These are phyloP conservation scores for Cheilosia pagana DNA, from an alignment of 2,888 invertebrate genomes.

Conservation along the genomic window DNA sequence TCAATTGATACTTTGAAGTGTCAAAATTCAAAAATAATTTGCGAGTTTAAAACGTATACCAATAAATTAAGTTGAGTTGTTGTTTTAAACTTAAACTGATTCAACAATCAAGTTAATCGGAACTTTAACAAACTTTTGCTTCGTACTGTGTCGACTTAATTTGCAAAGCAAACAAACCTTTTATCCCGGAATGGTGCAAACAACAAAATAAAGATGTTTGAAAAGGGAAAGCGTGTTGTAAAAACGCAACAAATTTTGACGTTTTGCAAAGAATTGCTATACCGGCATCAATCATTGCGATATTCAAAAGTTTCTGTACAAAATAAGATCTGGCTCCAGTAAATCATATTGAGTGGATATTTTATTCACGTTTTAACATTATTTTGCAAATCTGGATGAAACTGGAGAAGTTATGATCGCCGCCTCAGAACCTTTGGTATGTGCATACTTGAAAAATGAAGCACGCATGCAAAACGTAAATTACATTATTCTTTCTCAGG, in stretches of 20 bases:
- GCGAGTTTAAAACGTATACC: too few species aligned
- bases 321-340: too few species aligned
- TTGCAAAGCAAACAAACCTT: slow-evolving; percentile 21
- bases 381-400: slow-evolving; percentile 93
- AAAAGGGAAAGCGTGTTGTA: neutral
- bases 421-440: slow-evolving; percentile 94
- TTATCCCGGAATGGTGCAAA: neutral
- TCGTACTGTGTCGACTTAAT: too few species aligned
- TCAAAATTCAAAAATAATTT: too few species aligned
- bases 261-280: neutral
- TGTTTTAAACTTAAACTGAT: too few species aligned
- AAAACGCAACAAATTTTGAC: slow-evolving; percentile 47
- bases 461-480: neutral
- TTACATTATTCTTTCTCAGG: slow-evolving; percentile 84
- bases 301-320: too few species aligned
- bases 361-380: slow-evolving; percentile 67
- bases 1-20: too few species aligned
- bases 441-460: slow-evolving; percentile 41
- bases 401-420: slow-evolving; percentile 93
- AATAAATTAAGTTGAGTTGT: too few species aligned
- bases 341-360: slow-evolving; percentile 49
- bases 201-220: slow-evolving; percentile 6
- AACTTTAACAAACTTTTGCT: neutral
- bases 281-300: neutral
- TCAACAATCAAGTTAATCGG: too few species aligned